Base-by-base conservation (phyloP, 2,113 vertebrate species). In the Larimichthys crocea region DNA sequence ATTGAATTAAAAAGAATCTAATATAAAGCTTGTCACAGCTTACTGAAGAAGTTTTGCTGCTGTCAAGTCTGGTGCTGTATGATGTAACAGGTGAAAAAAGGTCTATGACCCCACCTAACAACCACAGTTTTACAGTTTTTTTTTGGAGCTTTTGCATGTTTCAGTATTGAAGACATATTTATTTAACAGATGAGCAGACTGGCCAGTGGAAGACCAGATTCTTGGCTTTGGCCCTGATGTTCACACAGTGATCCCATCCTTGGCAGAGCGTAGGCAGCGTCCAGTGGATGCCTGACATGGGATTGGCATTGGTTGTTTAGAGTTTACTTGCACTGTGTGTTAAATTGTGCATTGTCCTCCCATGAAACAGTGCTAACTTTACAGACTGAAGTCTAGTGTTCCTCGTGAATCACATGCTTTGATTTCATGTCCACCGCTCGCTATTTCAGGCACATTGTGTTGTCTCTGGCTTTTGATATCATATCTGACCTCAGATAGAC, bases 371-470 rank as follows among this genome's bases (percentile, higher is more conserved):
- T 14, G 8, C 10, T 56, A 5, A 48, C 60, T 60, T 76, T 35
- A 40, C 59, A 57, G 64, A 77, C 20, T 60, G 24, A 52, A 26
- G 20, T 50, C 29, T 52, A 16, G 48, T 1, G 2, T 82, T 61
- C 82, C 65, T 84, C 67, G 50, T 70, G 56, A 74, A 57, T 68
- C 66, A 65, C n/a, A 29, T 22, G 56, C n/a, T 73, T 74, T 49
- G 42, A 73, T 83, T 66, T 22, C 46, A 72, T 68, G 62, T n/a
- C 57, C 29, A 5, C 63, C 56, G 60, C 42, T 70, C 19, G 60
- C 86, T 88, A 80, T 88, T 85, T 76, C 29, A 15, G 81, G 74
- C 71, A 72, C 68, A 85, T 55, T 89, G 73, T 77, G 65, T 59
- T 52, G 50, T 62, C 40, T 5, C 52, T 40, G 67, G 42, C 53